Conservation (phyloP, 1,140 invertebrate genomes). For the Penaeus chinensis region DNA sequence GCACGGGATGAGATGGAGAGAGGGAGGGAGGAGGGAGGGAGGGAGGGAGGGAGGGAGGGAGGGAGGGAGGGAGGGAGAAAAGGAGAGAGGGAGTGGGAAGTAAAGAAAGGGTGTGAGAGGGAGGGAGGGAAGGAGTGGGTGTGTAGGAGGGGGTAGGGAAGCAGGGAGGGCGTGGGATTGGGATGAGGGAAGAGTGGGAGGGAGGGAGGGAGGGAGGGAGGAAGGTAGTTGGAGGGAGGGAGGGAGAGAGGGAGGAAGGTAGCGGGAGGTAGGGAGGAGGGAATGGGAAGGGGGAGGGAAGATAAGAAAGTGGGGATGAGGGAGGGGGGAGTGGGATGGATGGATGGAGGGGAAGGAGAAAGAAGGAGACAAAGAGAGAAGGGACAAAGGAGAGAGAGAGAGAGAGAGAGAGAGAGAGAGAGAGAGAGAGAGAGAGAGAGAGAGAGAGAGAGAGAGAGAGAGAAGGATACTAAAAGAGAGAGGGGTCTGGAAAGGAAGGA, state of each 20-base stretch:
- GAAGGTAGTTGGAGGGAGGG: no score
- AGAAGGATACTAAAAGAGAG: not conserved
- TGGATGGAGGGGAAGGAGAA: not conserved
- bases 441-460: no score
- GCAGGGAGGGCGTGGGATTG: not conserved
- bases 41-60: no score
- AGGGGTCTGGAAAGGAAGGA: not conserved
- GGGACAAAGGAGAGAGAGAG: not conserved
- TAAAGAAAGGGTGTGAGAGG: no score
- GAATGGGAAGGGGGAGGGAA: not conserved
- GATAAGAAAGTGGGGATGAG: not conserved
- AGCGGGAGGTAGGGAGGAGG: not conserved
- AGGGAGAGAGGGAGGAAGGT: not conserved
- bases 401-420: slow-evolving; percentile 20
- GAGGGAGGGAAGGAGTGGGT: no score
- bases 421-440: not conserved
- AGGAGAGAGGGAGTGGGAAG: no score
- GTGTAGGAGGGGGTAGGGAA: not conserved
- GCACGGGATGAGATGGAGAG: no score
- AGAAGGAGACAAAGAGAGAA: not conserved
- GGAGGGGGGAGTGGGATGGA: not conserved
- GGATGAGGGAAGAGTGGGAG: not conserved
- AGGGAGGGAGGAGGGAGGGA: no score
- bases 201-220: not conserved
- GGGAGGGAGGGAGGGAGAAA: no score